Base-by-base conservation (phyloP, 2,113 vertebrate species). In the Eubucco bourcierii region DNA sequence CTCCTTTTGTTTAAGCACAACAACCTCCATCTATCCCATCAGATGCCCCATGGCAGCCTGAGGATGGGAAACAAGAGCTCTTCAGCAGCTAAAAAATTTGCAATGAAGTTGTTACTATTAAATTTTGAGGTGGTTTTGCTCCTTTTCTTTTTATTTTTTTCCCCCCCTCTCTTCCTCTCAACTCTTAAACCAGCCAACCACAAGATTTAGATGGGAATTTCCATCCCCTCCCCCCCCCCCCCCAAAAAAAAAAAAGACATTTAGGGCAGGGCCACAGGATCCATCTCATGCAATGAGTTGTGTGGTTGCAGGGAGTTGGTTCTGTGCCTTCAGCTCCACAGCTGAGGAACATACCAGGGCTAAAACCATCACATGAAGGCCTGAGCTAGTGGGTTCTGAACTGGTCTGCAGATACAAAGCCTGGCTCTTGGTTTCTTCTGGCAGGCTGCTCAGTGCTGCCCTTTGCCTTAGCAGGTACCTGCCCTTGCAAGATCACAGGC, bases 1-100 rank as follows among this genome's bases (percentile, higher is more conserved):
- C 68, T 65, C 93, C 91, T 96, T 96, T 94, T 95, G 91, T 95
- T 74, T 39, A 24, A 94, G 85, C 92, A 95, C 93, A 95, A 95
- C 10, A 50, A 91, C 80, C 92, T 96, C 94, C 91, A 50, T 81
- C 65, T 90, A 44, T 82, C 87, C 82, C 59, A 8, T 0, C 79
- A 71, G 90, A 92, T 89, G 92, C 93, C 84, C 93, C 94, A 79
- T 85, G 82, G 92, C 90, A 88, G 64, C 75, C 6, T 52, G 87
- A 89, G 91, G 56, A 84, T 82, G 10, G 37, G 86, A 91, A 86
- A 83, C 9, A 24, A 91, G 91, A 93, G 84, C 90, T 89, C 65
- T 4, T 78, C 76, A 80, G 93, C 86, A 82, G 93, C 88, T 68
- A 4, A 82, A 82, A 64, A 84, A 89, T 87, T 64, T 64, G 79